Conservation (phyloP, 1,140 invertebrate genomes). For the Sycophila sp. region DNA sequence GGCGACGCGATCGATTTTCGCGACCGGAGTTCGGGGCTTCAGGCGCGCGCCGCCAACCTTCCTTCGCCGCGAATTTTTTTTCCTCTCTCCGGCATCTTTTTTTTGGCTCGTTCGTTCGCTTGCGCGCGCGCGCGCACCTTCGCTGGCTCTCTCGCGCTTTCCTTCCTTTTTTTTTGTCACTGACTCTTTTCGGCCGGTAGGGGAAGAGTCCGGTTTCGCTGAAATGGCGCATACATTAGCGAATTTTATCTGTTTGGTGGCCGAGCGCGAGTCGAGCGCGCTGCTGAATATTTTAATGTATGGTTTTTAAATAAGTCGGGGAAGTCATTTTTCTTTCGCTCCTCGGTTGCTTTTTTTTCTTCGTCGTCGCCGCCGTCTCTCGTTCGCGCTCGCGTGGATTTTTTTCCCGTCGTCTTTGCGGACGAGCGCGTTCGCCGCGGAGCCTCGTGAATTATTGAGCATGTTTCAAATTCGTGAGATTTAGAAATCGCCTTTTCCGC, state of each 20-base stretch:
- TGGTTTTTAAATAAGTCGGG: slow-evolving; percentile 1
- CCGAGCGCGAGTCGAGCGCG: background rate
- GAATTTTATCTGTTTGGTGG: slow-evolving; percentile 19
- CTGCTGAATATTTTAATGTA: slow-evolving; percentile 29
- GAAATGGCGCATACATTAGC: slow-evolving; percentile 31
- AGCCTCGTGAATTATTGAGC: background rate
- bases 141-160: background rate
- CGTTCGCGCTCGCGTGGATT: background rate
- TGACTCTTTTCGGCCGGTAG: background rate
- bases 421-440: background rate
- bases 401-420: background rate
- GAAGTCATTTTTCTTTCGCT: slow-evolving; percentile 5
- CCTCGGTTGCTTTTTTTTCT: no score
- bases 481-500: slow-evolving; percentile 15
- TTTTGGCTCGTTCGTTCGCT: background rate
- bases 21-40: slow-evolving; percentile 22
- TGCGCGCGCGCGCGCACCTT: no score
- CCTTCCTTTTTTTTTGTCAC: slow-evolving; percentile 23
- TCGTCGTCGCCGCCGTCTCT: background rate
- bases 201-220: slow-evolving; percentile 29
- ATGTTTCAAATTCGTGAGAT: background rate
- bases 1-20: slow-evolving; percentile 36
- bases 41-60: background rate
- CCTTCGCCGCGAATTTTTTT: background rate
- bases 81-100: background rate